phyloP scores from a whole-genome alignment of 2,888 invertebrate species.

The Agrochola macilenta region DNA sequence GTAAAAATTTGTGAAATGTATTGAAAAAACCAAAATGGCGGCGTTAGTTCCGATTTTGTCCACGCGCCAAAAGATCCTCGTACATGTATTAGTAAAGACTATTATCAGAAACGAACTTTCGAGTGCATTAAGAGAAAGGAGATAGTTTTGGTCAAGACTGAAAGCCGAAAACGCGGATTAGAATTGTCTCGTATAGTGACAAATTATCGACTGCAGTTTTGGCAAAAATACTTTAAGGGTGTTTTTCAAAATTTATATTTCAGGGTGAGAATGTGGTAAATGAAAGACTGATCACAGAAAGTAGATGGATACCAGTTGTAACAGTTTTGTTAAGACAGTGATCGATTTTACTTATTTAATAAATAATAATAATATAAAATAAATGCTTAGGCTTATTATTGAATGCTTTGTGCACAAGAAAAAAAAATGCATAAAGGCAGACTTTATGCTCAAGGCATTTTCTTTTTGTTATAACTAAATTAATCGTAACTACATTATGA shows the following conservation, averaged over 20 bases:
- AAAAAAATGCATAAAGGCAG: not conserved
- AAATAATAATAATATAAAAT: too few relatives aligned
- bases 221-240: not conserved
- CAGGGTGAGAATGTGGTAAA: not conserved
- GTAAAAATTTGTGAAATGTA: not conserved
- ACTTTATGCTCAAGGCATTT: not conserved
- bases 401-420: not conserved
- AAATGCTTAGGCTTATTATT: not conserved
- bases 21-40: not conserved
- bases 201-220: not conserved
- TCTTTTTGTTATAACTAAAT: not conserved
- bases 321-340: not conserved
- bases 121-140: not conserved
- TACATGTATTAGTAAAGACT: not conserved
- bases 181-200: not conserved
- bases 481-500: not conserved
- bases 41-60: not conserved
- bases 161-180: not conserved
- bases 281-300: not conserved
- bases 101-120: not conserved
- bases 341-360: not conserved
- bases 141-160: slow-evolving; percentile 7
- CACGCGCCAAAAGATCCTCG: too few relatives aligned
- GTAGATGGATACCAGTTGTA: not conserved
- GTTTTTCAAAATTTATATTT: not conserved